A percentile compares a stretch with the other conserved stretches of the same genome.
phyloP scores from a whole-genome alignment of 2,113 vertebrate species.

The Protobothrops flavoviridis region DNA sequence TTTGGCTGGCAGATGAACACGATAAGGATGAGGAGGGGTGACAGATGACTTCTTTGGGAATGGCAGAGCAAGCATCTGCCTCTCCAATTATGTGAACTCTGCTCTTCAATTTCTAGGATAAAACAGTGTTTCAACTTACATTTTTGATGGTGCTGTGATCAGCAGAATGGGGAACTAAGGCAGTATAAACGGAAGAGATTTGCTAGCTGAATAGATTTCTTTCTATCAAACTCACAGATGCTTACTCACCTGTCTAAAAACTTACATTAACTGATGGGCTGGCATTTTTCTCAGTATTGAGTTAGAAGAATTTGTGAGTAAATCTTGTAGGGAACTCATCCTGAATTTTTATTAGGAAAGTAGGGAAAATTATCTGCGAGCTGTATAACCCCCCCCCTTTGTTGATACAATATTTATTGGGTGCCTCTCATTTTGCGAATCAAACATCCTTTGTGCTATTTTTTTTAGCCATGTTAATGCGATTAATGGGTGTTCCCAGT shows the following conservation, averaged over 20 bases:
- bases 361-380: neutral
- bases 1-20: slow-evolving; percentile 53
- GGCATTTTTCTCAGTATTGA: too few relatives aligned
- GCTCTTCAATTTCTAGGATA: neutral
- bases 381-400: neutral
- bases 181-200: neutral
- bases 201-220: fast-evolving
- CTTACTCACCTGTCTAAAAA: neutral
- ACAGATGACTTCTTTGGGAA: neutral
- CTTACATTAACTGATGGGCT: neutral
- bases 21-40: neutral
- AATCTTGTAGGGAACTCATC: fast-evolving
- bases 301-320: fast-evolving
- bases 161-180: neutral
- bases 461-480: neutral
- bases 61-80: slow-evolving; percentile 24
- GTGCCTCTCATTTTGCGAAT: neutral
- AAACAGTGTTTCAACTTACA: neutral
- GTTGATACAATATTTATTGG: neutral
- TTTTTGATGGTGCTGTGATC: neutral
- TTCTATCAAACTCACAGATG: neutral
- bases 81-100: neutral
- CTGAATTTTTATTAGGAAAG: neutral
- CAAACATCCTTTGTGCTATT: neutral
- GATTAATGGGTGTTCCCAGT: neutral